phyloP scores from a whole-genome alignment of 1,140 invertebrate genomes.

The Halictus rubicundus region DNA sequence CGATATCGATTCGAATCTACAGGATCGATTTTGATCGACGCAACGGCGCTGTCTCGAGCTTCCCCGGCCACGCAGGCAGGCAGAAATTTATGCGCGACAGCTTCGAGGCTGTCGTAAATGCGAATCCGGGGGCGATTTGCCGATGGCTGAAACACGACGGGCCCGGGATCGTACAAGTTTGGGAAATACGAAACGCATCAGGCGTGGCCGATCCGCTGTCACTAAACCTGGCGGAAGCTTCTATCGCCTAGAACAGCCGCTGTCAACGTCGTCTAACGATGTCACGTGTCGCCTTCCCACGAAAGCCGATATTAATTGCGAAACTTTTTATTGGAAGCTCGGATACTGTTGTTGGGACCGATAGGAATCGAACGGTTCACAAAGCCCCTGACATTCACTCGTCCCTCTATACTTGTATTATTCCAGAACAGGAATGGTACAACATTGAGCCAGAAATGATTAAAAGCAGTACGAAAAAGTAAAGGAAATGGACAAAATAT shows the following conservation, averaged over 20 bases:
- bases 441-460: too few species aligned
- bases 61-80: neutral
- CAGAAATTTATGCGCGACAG: slow-evolving; percentile 38
- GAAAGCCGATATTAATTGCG: neutral
- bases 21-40: slow-evolving; percentile 21
- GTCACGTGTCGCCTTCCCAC: neutral
- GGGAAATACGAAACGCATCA: slow-evolving; percentile 23
- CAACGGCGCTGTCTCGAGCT: neutral
- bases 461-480: too few species aligned
- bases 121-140: slow-evolving; percentile 46
- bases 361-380: too few species aligned
- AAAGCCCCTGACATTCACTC: too few species aligned
- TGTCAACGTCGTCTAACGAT: neutral
- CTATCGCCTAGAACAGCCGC: too few species aligned
- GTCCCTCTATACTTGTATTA: too few species aligned
- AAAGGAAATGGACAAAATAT: too few species aligned
- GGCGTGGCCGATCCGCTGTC: neutral
- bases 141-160: neutral
- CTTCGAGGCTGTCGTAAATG: slow-evolving; percentile 32
- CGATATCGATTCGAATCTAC: neutral
- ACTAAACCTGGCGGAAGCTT: too few species aligned
- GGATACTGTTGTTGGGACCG: too few species aligned
- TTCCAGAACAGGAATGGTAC: too few species aligned
- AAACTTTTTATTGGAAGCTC: too few species aligned
- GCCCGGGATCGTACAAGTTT: slow-evolving; percentile 11